These are phyloP conservation scores for Sesamia nonagrioides DNA, from an alignment of 1,140 invertebrate species.

Conservation along the genomic window DNA sequence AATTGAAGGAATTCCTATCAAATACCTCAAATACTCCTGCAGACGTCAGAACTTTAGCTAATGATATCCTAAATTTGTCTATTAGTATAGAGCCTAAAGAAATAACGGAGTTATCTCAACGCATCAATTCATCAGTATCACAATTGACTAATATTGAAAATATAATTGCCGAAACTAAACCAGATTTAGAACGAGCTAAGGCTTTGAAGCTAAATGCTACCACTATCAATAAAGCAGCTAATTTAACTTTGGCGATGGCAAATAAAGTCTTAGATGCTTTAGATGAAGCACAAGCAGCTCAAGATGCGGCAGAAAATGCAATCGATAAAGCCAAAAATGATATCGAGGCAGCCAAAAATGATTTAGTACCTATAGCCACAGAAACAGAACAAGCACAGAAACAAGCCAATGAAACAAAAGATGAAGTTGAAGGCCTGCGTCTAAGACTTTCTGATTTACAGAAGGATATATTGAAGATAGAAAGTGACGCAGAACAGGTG, in stretches of 20 bases:
- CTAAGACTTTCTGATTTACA: conserved; percentile 91
- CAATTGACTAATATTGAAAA: conserved; percentile 96
- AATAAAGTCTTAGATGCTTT: conserved; percentile 88
- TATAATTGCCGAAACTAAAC: conserved; percentile 95
- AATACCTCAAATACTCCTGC: conserved; percentile 93
- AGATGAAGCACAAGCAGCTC: conserved; percentile 92
- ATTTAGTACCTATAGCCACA: conserved; percentile 90
- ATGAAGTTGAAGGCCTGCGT: conserved; percentile 90
- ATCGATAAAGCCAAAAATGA: conserved; percentile 94
- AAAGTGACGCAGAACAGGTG: conserved; percentile 88
- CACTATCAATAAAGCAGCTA: conserved; percentile 91
- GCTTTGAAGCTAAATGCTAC: conserved; percentile 93
- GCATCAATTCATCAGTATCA: conserved; percentile 95
- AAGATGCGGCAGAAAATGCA: conserved; percentile 92
- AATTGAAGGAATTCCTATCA: conserved; percentile 92
- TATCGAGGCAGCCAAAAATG: conserved; percentile 92
- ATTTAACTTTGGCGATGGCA: conserved; percentile 88
- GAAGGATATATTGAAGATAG: conserved; percentile 93
- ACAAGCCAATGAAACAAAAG: conserved; percentile 91
- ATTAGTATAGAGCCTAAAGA: conserved; percentile 92
- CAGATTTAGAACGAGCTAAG: conserved; percentile 92
- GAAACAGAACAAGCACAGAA: conserved; percentile 92
- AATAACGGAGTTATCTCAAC: conserved; percentile 93
- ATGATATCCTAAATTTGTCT: conserved; percentile 90
- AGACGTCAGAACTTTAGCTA: conserved; percentile 93